Base-by-base conservation (phyloP, 2,888 invertebrate genomes). In the Melitaea athalia region DNA sequence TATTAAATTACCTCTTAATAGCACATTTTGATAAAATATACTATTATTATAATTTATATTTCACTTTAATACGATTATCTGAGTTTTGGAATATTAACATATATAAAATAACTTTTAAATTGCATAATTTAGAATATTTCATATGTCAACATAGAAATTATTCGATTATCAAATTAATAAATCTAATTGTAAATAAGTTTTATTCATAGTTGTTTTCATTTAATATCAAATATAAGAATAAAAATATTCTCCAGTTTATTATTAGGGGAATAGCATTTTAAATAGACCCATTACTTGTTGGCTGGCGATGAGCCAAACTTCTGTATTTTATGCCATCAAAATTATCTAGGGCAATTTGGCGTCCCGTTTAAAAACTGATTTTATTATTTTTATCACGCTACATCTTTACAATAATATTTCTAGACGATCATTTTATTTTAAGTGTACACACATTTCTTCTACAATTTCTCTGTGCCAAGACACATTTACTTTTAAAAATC, bases 331-430 rank as follows among this genome's bases (percentile, higher is more conserved):
- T 89, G 86, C 84, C 88, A 89, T 89, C 86, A 87, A 87, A 86
- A 88, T 89, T 85, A 91, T 90, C 85, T 88, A 87, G 89, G 87
- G 88, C 91, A 86, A 90, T 91, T 88, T 89, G 86, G 88, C 87
- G 86, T 80, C 83, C 84, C 84, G 81, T 85, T 88, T 87, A 84
- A 88, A 88, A 89, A 86, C 85, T 82, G 83, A 78, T 84, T 81
- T 85, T 83, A 87, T 87, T 88, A 87, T 87, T 88, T 91, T 86
- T 88, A 88, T 88, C 83, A 83, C 74, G 75, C 82, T 78, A 79
- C 84, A 82, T 85, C 82, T 85, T 71, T 81, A 80, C 82, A 81
- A 79, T 76, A 81, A 71, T 76, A 71, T 75, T 70, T 68, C 66
- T 50, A 67, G 59, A 63, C 69, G 61, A 63, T 64, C 47, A 68